Conservation (phyloP, 2,888 invertebrate species). For the Podabrus alpinus region DNA sequence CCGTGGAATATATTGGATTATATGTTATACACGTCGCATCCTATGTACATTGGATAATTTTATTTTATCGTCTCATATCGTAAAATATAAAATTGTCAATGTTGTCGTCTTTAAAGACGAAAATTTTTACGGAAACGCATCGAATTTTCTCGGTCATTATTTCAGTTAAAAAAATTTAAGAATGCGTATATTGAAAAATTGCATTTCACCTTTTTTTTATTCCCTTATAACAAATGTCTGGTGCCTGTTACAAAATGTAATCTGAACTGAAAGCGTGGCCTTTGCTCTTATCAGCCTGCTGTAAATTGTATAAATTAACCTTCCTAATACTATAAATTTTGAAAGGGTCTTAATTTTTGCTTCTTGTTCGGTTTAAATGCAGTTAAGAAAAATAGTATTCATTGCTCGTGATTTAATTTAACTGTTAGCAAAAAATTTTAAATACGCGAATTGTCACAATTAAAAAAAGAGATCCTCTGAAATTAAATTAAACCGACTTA, state of each 20-base stretch:
- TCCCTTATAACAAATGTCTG: constrained; percentile 2
- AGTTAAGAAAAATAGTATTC: not conserved
- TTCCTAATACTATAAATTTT: constrained; percentile 1
- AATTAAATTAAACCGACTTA: not conserved
- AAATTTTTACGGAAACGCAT: not conserved
- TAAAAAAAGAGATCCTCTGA: not conserved
- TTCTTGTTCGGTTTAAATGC: not conserved
- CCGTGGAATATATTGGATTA: not conserved
- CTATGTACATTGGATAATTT: not conserved
- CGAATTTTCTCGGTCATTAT: not conserved
- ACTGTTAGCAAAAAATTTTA: not conserved
- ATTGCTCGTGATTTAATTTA: not conserved
- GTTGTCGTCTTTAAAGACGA: not conserved
- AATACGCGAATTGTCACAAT: not conserved
- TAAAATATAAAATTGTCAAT: not conserved
- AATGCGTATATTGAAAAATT: not conserved
- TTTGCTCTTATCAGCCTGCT: constrained; percentile 17
- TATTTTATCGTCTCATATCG: not conserved
- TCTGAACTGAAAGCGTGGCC: constrained; percentile 31
- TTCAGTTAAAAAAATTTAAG: not conserved
- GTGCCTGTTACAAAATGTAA: constrained; percentile 18
- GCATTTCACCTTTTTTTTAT: not conserved
- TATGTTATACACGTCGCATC: too few species aligned
- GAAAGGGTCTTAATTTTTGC: constrained; percentile 6
- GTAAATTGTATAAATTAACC: constrained; percentile 1